phyloP scores from a whole-genome alignment of 1,140 invertebrate species.

The Halyomorpha halys region DNA sequence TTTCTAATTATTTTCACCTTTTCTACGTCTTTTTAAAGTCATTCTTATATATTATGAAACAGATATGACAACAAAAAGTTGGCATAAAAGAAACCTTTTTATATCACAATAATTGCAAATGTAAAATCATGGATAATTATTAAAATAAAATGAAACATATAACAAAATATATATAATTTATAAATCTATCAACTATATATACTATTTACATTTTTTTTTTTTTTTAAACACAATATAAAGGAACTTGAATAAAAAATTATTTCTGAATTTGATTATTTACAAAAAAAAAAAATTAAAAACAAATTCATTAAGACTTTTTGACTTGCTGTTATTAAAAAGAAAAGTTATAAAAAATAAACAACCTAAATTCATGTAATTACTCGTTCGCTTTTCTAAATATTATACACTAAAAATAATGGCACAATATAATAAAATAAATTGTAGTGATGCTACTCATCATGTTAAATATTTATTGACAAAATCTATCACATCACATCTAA shows the following conservation, averaged over 20 bases:
- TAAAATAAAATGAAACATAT: constrained; percentile 11
- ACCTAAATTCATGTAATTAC: background rate
- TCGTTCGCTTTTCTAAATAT: background rate
- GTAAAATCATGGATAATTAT: background rate
- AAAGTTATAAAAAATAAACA: no score
- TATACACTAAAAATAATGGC: constrained; percentile 7
- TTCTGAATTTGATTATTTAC: background rate
- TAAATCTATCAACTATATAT: constrained; percentile 20
- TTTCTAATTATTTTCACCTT: no score
- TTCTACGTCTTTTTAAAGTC: no score
- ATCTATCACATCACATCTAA: constrained; percentile 18
- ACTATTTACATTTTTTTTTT: constrained; percentile 13
- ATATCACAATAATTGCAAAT: constrained; percentile 11
- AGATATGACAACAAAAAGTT: no score
- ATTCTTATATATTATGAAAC: no score
- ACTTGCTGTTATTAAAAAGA: no score
- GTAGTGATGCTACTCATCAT: constrained; percentile 8
- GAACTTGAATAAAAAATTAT: constrained; percentile 9
- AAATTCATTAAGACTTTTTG: background rate
- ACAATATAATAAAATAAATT: constrained; percentile 6
- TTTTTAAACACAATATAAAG: constrained; percentile 10
- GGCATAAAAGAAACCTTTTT: background rate
- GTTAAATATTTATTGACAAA: background rate
- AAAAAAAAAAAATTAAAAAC: constrained; percentile 11
- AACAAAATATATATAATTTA: constrained; percentile 19